Conservation (phyloP, 2,113 vertebrate species). For the Neofelis nebulosa region DNA sequence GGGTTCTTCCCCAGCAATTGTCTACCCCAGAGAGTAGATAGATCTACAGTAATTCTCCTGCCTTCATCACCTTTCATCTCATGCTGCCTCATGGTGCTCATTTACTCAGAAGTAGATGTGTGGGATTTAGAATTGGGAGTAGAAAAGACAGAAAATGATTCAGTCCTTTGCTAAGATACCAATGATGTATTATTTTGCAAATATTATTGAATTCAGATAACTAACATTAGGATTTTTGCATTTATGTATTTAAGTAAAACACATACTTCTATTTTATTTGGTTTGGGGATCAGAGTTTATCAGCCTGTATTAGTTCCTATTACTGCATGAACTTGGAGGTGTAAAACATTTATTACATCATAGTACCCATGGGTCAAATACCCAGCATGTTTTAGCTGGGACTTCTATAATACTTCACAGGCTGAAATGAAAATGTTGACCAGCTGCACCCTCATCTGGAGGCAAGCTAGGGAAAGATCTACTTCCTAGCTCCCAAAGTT, state of each 20-base stretch:
- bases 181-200: neutral
- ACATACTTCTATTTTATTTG: neutral
- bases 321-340: neutral
- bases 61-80: neutral
- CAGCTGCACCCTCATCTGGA: neutral
- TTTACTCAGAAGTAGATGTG: neutral
- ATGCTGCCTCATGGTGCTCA: neutral
- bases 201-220: neutral
- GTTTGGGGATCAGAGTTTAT: neutral
- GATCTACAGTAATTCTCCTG: neutral
- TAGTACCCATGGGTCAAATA: neutral
- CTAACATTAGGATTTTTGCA: neutral
- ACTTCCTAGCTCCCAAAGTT: neutral
- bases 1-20: neutral
- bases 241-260: neutral
- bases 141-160: neutral
- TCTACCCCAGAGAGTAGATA: neutral
- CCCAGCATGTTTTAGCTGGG: neutral
- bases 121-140: neutral
- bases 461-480: neutral
- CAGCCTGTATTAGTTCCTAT: neutral
- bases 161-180: neutral
- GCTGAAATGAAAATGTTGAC: neutral
- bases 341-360: neutral
- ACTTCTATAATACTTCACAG: neutral